These are phyloP conservation scores for Murina feae DNA, from an alignment of 2,113 vertebrate genomes.

Conservation along the genomic window DNA sequence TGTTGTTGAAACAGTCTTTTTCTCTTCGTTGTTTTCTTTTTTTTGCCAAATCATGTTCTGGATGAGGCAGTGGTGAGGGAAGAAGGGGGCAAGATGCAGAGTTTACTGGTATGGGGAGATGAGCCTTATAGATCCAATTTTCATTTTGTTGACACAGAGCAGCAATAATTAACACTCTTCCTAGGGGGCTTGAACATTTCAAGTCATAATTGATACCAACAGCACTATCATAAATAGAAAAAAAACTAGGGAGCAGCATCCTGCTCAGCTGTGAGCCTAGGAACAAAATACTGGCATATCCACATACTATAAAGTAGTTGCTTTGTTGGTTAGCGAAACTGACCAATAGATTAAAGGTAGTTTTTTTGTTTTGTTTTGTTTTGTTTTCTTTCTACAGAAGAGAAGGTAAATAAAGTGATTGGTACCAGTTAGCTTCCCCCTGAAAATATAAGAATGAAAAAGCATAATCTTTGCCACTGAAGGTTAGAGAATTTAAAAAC, in stretches of 20 bases:
- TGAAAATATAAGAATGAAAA: constrained; percentile 42
- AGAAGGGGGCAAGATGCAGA: not conserved
- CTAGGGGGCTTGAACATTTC: constrained; percentile 18
- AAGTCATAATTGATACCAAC: constrained; percentile 27
- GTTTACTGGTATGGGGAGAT: not conserved
- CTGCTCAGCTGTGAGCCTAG: constrained; percentile 18
- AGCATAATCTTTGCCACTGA: constrained; percentile 27
- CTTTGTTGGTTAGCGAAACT: constrained; percentile 49
- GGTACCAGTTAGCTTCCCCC: not conserved
- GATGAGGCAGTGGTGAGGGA: not conserved
- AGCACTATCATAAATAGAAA: constrained; percentile 47
- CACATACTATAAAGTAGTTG: not conserved
- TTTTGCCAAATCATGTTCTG: constrained; percentile 36
- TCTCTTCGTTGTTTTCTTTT: constrained; percentile 60
- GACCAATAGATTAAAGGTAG: not conserved
- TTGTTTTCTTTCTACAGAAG: constrained; percentile 8
- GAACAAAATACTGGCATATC: constrained; percentile 30
- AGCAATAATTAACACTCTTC: constrained; percentile 40
- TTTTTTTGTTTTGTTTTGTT: not conserved
- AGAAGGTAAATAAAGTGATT: not conserved
- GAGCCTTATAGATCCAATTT: constrained; percentile 55
- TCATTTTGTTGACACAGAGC: constrained; percentile 55
- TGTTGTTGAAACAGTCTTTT: constrained; percentile 16
- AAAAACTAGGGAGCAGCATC: not conserved
- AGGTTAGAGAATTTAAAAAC: not conserved